Percentiles rank a stretch among this genome's conserved stretches.
Conservation (phyloP, 1,140 invertebrate genomes). For the Spodoptera frugiperda region DNA sequence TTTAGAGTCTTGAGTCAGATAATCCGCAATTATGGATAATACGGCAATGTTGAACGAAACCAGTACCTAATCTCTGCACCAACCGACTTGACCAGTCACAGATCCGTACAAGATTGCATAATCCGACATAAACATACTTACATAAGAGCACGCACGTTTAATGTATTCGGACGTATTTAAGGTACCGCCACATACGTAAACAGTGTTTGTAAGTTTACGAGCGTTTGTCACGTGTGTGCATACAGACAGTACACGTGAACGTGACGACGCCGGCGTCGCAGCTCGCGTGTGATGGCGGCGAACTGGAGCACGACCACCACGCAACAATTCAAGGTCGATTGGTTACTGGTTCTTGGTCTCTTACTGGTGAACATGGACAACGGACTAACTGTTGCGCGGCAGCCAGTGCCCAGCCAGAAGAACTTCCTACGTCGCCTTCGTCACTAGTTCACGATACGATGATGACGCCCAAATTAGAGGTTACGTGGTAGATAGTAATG, state of each 20-base stretch:
- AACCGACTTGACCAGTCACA: neutral
- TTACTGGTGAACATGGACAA: neutral
- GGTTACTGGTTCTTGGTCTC: neutral
- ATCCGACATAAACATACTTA: neutral
- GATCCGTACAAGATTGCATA: neutral
- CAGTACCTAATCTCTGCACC: neutral
- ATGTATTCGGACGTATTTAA: neutral
- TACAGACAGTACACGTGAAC: constrained; percentile 32
- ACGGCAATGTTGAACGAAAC: neutral
- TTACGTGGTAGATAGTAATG: too few species aligned
- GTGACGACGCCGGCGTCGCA: constrained; percentile 44
- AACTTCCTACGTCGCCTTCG: too few species aligned
- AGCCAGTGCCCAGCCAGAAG: too few species aligned
- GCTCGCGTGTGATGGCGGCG: constrained; percentile 45
- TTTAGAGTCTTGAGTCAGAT: too few species aligned
- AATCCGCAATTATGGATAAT: too few species aligned
- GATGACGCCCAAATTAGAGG: too few species aligned
- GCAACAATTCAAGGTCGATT: constrained; percentile 54
- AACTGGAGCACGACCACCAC: constrained; percentile 54
- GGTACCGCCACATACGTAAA: neutral
- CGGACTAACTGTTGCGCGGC: too few species aligned
- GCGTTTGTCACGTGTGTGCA: constrained; percentile 43
- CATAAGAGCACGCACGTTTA: neutral
- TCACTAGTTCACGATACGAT: too few species aligned
- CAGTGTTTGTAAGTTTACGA: constrained; percentile 17